Conservation (phyloP, 2,797 vertebrate species). For the Oreochromis grahami region DNA sequence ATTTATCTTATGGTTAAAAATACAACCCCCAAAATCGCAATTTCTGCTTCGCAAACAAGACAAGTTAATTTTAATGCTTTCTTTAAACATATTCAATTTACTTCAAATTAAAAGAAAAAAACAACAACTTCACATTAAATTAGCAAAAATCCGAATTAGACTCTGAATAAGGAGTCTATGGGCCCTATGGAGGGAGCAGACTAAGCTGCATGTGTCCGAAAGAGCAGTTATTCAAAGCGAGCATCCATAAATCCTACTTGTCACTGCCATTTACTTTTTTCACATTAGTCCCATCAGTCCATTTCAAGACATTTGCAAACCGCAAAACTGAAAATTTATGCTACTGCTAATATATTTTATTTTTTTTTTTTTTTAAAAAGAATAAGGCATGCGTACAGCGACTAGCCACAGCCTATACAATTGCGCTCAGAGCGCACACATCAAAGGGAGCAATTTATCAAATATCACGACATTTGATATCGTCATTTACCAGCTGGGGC, state of each 20-base stretch:
- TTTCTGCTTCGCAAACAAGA: not conserved
- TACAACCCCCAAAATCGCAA: not conserved
- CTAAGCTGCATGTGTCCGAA: conserved; percentile 37
- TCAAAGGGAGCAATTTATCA: conserved; percentile 92
- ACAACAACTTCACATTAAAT: not conserved
- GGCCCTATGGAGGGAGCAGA: conserved; percentile 40
- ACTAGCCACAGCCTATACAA: conserved; percentile 32
- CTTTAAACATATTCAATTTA: not conserved
- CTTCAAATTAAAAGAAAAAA: not conserved
- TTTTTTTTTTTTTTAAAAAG: accelerated
- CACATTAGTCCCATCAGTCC: conserved; percentile 23
- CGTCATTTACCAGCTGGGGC: conserved; percentile 85
- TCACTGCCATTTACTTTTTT: conserved; percentile 37
- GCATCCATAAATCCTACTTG: conserved; percentile 45
- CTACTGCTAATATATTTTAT: not conserved
- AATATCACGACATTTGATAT: conserved; percentile 83
- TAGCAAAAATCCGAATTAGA: conserved; percentile 8
- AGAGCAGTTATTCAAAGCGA: conserved; percentile 42
- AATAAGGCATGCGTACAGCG: conserved; percentile 18
- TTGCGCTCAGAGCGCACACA: conserved; percentile 79
- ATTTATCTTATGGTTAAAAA: not conserved
- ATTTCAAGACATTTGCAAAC: not conserved
- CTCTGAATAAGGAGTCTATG: conserved; percentile 39
- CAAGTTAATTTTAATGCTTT: not conserved
- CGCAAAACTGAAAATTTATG: not conserved